A percentile compares a stretch with the other conserved stretches of the same genome.
Evolutionary conservation across 2,113 vertebrate genomes (phyloP).

Genomic region (Forbesichthys papilliferus): DNA sequence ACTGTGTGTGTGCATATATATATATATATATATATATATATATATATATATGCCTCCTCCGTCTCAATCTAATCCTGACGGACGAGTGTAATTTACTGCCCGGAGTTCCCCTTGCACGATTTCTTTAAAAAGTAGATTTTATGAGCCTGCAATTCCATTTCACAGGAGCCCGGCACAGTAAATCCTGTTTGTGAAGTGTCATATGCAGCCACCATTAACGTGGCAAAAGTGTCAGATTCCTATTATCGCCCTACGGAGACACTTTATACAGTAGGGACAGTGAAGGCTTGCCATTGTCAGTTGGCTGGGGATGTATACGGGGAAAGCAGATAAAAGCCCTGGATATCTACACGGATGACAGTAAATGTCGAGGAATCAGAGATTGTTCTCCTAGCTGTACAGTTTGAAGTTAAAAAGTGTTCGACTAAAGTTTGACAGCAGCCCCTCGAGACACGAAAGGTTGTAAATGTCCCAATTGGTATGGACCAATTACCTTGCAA

Average conservation of each 20-base stretch:
- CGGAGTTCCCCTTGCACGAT: slow-evolving; percentile 72
- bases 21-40: slow-evolving; percentile 10
- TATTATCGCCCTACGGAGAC: slow-evolving; percentile 67
- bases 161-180: slow-evolving; percentile 70
- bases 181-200: slow-evolving; percentile 79
- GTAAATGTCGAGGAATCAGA: slow-evolving; percentile 43
- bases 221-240: slow-evolving; percentile 70
- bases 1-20: slow-evolving; percentile 17
- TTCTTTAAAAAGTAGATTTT: slow-evolving; percentile 81
- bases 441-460: neutral
- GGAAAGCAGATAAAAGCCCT: slow-evolving; percentile 32
- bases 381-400: slow-evolving; percentile 17
- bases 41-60: slow-evolving; percentile 26
- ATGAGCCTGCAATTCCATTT: slow-evolving; percentile 80
- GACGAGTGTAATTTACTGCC: slow-evolving; percentile 79
- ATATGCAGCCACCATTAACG: slow-evolving; percentile 74
- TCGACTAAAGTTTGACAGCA: slow-evolving; percentile 36
- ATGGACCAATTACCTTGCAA: no score
- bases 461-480: no score
- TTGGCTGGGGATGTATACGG: slow-evolving; percentile 51
- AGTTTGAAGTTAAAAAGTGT: slow-evolving; percentile 38
- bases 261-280: slow-evolving; percentile 56
- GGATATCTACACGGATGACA: slow-evolving; percentile 43
- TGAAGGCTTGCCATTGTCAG: slow-evolving; percentile 53
- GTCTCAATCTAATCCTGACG: slow-evolving; percentile 71